Evolutionary conservation across 2,113 vertebrate genomes (phyloP).

Genomic region (Crotophaga sulcirostris): DNA sequence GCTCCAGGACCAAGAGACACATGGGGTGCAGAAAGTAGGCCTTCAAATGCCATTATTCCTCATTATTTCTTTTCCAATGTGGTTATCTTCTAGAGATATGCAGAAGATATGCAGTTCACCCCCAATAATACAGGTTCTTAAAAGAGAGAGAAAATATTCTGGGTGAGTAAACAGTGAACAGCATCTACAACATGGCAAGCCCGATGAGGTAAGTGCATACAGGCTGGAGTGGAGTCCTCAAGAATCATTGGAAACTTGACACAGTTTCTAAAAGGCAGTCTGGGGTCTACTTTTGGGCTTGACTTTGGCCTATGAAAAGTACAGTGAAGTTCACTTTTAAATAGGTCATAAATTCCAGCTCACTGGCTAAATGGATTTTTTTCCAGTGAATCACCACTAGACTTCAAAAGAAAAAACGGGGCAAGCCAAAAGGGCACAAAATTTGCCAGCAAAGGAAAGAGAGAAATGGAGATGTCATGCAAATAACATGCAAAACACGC

Average conservation of each 20-base stretch:
- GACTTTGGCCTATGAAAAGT: not conserved
- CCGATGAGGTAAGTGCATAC: not conserved
- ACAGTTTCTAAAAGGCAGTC: not conserved
- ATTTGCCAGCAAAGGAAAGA: slow-evolving; percentile 20
- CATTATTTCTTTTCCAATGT: not conserved
- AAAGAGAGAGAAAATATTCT: not conserved
- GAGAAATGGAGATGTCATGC: not conserved
- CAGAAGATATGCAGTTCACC: not conserved
- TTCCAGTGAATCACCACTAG: not conserved
- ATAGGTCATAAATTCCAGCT: slow-evolving; percentile 29
- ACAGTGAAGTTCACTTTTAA: not conserved
- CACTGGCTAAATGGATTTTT: not conserved
- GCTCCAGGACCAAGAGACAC: not conserved
- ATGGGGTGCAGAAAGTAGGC: not conserved
- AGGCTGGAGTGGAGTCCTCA: not conserved
- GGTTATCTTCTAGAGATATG: not conserved
- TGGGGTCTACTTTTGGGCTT: not conserved
- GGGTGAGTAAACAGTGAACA: not conserved
- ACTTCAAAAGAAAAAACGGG: not conserved
- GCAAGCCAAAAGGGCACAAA: slow-evolving; percentile 22
- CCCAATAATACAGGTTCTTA: not conserved
- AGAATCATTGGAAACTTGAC: not conserved
- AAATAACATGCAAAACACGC: not conserved
- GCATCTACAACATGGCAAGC: fast-evolving
- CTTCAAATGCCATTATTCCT: not conserved